Evolutionary conservation across 92 coral and sea anemone genomes (phyloP).

Genomic region (Galaxea fascicularis): DNA sequence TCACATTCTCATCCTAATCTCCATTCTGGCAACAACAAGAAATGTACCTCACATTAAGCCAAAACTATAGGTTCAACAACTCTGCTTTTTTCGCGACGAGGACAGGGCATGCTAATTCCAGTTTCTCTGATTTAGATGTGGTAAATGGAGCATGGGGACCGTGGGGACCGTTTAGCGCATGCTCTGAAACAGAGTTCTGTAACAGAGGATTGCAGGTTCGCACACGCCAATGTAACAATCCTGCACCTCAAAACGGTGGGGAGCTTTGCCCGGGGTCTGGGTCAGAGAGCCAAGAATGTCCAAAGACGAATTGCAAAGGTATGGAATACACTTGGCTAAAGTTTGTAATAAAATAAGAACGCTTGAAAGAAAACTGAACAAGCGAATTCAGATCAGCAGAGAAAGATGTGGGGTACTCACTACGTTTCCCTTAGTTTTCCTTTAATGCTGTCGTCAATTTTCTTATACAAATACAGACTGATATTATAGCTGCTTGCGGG

Average conservation of each 20-base stretch:
- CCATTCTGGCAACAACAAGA: too few relatives aligned
- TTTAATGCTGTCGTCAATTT: too few relatives aligned
- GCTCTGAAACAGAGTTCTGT: constrained; percentile 74
- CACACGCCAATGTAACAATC: constrained; percentile 70
- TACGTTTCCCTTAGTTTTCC: too few relatives aligned
- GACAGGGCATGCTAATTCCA: background rate
- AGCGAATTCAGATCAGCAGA: too few relatives aligned
- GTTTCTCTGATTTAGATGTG: constrained; percentile 38
- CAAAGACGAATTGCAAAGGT: constrained; percentile 78
- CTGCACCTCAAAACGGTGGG: constrained; percentile 80
- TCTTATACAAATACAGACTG: too few relatives aligned
- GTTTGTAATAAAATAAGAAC: background rate
- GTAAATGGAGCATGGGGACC: constrained; percentile 77
- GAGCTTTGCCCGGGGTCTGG: constrained; percentile 71
- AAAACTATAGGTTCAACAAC: too few relatives aligned
- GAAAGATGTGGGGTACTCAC: too few relatives aligned
- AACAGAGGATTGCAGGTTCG: constrained; percentile 72
- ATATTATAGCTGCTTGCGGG: too few relatives aligned
- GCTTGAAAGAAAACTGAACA: too few relatives aligned
- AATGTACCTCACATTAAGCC: too few relatives aligned
- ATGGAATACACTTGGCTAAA: background rate
- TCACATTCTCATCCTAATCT: too few relatives aligned
- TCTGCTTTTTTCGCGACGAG: too few relatives aligned
- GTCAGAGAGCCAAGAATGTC: constrained; percentile 69
- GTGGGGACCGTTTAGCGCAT: constrained; percentile 78